Percentiles rank a stretch among this genome's conserved stretches.
Evolutionary conservation across 1,140 invertebrate species (phyloP).

Genomic region (Drosophila elegans): DNA sequence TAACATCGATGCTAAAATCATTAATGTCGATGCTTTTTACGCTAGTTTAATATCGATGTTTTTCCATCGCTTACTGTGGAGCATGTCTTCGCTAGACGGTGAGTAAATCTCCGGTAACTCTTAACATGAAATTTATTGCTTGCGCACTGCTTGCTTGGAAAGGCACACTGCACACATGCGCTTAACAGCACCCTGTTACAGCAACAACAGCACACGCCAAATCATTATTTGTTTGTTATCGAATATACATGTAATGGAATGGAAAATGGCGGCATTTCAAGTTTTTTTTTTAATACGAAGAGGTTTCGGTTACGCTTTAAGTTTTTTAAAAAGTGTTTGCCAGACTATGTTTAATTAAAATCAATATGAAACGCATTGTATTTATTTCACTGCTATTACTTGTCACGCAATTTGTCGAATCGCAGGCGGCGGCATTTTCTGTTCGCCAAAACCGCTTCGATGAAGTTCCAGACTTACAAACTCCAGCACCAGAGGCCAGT

Average conservation of each 20-base stretch:
- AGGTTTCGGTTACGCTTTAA: not conserved
- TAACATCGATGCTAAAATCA: too few relatives aligned
- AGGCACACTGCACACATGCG: not conserved
- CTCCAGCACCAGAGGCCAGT: not conserved
- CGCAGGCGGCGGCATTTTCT: constrained; percentile 32
- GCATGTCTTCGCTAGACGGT: too few relatives aligned
- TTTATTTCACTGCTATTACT: constrained; percentile 24
- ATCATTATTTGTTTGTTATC: not conserved
- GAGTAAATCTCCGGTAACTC: too few relatives aligned
- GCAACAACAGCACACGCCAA: not conserved
- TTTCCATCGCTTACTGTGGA: too few relatives aligned
- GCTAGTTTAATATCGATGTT: too few relatives aligned
- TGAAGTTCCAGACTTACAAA: constrained; percentile 10
- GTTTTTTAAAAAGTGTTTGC: not conserved
- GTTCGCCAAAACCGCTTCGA: constrained; percentile 42
- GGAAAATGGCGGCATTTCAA: constrained; percentile 1
- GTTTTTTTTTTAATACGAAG: not conserved
- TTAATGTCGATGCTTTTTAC: too few relatives aligned
- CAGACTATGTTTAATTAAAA: not conserved
- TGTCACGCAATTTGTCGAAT: not conserved
- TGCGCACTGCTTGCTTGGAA: not conserved
- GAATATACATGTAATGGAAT: not conserved
- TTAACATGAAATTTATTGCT: too few relatives aligned
- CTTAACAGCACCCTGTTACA: constrained; percentile 5
- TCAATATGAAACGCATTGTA: constrained; percentile 15